These are phyloP conservation scores for Cephus spinipes DNA, from an alignment of 2,888 invertebrate species.

Conservation along the genomic window DNA sequence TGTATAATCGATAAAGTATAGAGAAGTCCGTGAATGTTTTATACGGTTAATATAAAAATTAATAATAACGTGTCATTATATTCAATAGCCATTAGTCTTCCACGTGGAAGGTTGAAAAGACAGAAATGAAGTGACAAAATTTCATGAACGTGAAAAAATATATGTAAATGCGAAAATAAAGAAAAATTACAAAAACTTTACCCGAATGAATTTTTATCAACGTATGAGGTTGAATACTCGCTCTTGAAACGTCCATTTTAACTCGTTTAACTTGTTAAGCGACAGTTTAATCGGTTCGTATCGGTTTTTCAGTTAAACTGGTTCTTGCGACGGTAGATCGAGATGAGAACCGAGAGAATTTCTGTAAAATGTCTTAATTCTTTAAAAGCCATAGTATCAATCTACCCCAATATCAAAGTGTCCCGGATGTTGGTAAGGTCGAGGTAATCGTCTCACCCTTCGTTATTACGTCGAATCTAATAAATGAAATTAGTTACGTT, in stretches of 20 bases:
- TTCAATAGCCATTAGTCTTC: not conserved
- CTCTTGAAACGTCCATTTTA: not conserved
- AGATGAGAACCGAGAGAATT: slow-evolving; percentile 1
- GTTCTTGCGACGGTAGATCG: slow-evolving; percentile 5
- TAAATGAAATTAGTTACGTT: slow-evolving; percentile 16
- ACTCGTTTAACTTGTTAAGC: not conserved
- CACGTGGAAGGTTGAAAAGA: not conserved
- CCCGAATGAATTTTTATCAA: not conserved
- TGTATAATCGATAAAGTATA: no score
- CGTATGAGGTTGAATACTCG: not conserved
- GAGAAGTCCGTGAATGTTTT: no score
- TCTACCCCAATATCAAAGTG: not conserved
- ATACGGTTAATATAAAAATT: not conserved
- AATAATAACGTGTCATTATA: not conserved
- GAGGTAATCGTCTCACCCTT: not conserved
- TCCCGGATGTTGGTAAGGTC: not conserved
- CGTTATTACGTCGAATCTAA: not conserved
- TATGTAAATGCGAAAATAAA: not conserved
- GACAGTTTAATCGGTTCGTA: not conserved
- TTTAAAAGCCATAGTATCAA: not conserved
- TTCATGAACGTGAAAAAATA: not conserved
- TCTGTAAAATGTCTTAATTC: not conserved
- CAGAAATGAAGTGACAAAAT: not conserved
- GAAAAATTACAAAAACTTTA: not conserved
- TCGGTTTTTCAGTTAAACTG: not conserved